Base-by-base conservation (phyloP, 2,113 vertebrate genomes). In the Pao palembangensis region DNA sequence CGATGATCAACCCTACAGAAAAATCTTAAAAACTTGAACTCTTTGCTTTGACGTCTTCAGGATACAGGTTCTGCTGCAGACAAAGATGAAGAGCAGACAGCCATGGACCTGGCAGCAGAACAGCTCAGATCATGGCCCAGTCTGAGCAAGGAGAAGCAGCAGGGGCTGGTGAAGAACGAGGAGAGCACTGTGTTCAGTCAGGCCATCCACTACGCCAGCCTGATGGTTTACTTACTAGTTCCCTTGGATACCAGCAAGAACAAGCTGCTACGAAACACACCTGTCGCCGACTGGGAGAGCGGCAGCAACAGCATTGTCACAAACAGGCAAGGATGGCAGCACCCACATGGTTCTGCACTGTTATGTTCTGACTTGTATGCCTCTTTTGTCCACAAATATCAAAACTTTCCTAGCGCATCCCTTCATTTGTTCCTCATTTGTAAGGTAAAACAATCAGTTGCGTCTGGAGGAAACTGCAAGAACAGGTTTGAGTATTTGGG, bases 261-360 rank as follows among this genome's bases (percentile, higher is more conserved):
- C 88, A 96, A 94, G 79, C 90, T 99, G 42, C 87, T 99, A 57
- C 92, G 94, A 65, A 86, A 87, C 17, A 78, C 91, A 0, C 93
- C 95, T 0, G 80, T 87, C 0, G 90, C 93, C 1, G 97, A 98
- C 92, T 98, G 96, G 96, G 97, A 99, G 84, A 99, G 95, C 6
- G 94, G 96, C 44, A 98, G 97, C 88, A 99, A 98, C 86, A 99
- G 97, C 88, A 95, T 98, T 51, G 94, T 98, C 80, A 98, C 96
- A 34, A 99, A 85, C 61, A 80, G 76, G 49, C 81, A 50, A 67
- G 83, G 7, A 57, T 44, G 18, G 25, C 5, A 5, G 13, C 11
- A 15, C 5, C 5, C 5, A 18, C 1, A 16, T 8, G 11, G 34
- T 12, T 11, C 34, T 38, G 34, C 34, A 38, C 34, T 38, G 2